Base-by-base conservation (phyloP, 2,888 invertebrate genomes). In the Callinectes sapidus region DNA sequence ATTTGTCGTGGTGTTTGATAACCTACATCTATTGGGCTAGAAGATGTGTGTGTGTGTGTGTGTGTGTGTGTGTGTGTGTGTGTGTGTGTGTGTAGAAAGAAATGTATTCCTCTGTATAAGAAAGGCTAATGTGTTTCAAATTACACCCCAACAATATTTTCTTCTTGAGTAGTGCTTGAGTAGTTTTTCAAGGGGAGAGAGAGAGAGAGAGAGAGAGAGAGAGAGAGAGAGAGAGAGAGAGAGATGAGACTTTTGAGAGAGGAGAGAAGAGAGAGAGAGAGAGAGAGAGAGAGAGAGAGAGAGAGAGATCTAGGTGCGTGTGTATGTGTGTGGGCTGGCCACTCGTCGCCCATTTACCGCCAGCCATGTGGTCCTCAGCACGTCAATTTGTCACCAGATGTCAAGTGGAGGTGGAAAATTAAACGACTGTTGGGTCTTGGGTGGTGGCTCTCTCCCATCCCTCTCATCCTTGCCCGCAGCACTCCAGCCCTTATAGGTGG, bases 371-470 rank as follows among this genome's bases (percentile, higher is more conserved):
- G 90, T 90, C 90, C 42, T 71, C 90, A 35, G n/a, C 87, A 28
- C 32, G 28, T 54, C 90, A 92, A 90, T 92, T 92, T 92, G 90
- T 92, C 90, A 54, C 92, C 92, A 92, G 92, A 92, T 92, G 90
- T 87, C 92, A 92, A 87, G 90, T 90, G 89, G 90, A 89, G 54
- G 92, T n/a, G 54, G 89, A 92, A 81, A 92, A 89, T 89, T 89
- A 89, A 89, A 42, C 89, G 89, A 89, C 35, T 89, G 81, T 81
- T 81, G 81, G 81, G 81, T 48, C 81, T 32, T 81, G 81, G 81
- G 32, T 81, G 81, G 14, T n/a, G 81, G 81, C 81, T 16, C 81
- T 35, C 81, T 32, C 32, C 81, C 81, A 81, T 35, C 81, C 81
- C 14, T 35, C 35, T 81, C 35, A 16, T 16, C 81, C 81, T 32